These are phyloP conservation scores for Sorex maritimensis DNA, from an alignment of 2,797 vertebrate genomes.

Conservation along the genomic window DNA sequence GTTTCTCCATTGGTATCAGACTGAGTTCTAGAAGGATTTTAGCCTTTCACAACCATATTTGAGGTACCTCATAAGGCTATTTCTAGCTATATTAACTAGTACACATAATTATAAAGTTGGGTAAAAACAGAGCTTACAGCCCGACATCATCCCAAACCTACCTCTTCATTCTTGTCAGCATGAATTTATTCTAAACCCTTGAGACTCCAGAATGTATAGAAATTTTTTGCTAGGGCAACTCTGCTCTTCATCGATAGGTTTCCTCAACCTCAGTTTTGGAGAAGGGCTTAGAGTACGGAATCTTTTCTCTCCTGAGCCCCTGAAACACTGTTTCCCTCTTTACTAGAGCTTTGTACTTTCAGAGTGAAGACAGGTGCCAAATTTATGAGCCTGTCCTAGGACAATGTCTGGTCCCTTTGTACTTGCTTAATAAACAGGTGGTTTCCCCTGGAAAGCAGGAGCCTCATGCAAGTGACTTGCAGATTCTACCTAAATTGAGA, in stretches of 20 bases:
- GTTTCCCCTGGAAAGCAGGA: neutral
- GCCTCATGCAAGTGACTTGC: neutral
- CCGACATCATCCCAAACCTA: neutral
- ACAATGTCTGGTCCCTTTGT: neutral
- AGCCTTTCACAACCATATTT: neutral
- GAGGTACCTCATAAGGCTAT: neutral
- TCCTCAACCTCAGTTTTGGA: neutral
- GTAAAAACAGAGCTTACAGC: neutral
- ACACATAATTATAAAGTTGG: neutral
- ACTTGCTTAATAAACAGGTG: neutral
- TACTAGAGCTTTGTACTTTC: neutral
- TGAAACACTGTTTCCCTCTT: neutral
- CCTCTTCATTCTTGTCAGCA: neutral
- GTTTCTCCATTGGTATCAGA: neutral
- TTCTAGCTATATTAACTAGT: neutral
- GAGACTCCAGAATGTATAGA: neutral
- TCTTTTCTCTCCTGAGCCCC: neutral
- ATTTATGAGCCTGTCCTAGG: neutral
- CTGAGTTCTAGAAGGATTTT: neutral
- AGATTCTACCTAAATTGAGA: conserved; percentile 16
- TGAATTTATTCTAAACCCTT: neutral
- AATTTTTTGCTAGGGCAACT: neutral
- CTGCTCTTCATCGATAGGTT: neutral
- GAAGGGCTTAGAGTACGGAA: neutral
- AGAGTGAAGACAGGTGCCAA: neutral